Base-by-base conservation (phyloP, 2,888 invertebrate species). In the Oscheius sp. region DNA sequence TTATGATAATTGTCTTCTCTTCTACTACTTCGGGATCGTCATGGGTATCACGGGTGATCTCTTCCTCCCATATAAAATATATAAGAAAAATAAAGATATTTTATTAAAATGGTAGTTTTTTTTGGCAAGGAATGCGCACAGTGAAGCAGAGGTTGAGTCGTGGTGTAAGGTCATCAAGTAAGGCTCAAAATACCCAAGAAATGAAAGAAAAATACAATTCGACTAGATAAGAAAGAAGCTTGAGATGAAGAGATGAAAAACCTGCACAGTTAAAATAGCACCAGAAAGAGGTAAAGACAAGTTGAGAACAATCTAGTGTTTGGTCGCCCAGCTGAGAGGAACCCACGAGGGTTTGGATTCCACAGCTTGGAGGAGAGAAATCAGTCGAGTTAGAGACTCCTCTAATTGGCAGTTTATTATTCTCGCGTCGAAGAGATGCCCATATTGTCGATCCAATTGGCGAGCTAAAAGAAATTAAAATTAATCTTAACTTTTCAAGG, bases 311-410 rank as follows among this genome's bases (percentile, higher is more conserved):
- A 31, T 45, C 31, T 23, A 61, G 12, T 31, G 61, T 25, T 58
- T 12, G 20, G 64, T 69, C 15, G 70, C 78, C 96, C 96, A 96
- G 6, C 92, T 92, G 42, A 93, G 92, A 33, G 97, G 96, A 42
- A 96, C 95, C 96, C 96, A 97, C 17, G 94, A 90, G 0, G 96
- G 94, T 86, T 96, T 94, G 0, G 92, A 92, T 88, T 96, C 95
- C 31, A 95, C 91, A 81, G 92, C 90, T 89, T 93, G 92, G 34
- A 93, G 92, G 50, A 92, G 91, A 82, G 91, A 91, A 67, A 94
- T 90, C 23, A 97, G 90, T 84, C 93, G 92, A 81, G 93, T 92
- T 82, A 96, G 92, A 23, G 96, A 93, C 70, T 90, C 90, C 0
- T 92, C 91, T 70, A 97, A 89, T 85, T 96, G 93, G 33, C 92